These are phyloP conservation scores for Beaufortia kweichowensis DNA, from an alignment of 2,113 vertebrate genomes.

Conservation along the genomic window DNA sequence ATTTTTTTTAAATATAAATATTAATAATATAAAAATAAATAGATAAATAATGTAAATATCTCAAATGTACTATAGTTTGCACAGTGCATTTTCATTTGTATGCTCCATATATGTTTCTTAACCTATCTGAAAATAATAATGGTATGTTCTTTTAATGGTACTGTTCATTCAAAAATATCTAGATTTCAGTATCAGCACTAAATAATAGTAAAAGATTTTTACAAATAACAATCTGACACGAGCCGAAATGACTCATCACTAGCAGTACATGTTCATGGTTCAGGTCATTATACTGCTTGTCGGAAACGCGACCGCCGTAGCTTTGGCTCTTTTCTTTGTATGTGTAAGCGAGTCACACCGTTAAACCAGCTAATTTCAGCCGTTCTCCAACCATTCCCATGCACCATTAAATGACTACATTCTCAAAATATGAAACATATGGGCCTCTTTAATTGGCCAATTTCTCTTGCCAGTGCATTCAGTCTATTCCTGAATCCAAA, in stretches of 20 bases:
- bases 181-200: too few relatives aligned
- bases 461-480: slow-evolving; percentile 73
- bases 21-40: too few relatives aligned
- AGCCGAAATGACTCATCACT: background rate
- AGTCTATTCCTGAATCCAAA: slow-evolving; percentile 62
- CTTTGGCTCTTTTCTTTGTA: slow-evolving; percentile 17
- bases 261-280: background rate
- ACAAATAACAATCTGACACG: too few relatives aligned
- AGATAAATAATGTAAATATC: too few relatives aligned
- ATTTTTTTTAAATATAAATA: too few relatives aligned
- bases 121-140: too few relatives aligned
- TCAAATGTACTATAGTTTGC: too few relatives aligned
- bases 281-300: slow-evolving; percentile 34
- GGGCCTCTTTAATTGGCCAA: slow-evolving; percentile 76
- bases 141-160: too few relatives aligned
- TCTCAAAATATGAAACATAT: slow-evolving; percentile 78
- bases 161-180: too few relatives aligned
- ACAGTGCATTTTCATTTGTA: too few relatives aligned
- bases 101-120: too few relatives aligned
- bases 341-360: slow-evolving; percentile 25
- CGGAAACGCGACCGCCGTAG: background rate
- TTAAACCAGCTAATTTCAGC: slow-evolving; percentile 50
- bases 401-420: slow-evolving; percentile 74
- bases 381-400: slow-evolving; percentile 63
- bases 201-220: too few relatives aligned